Evolutionary conservation across 2,888 invertebrate species (phyloP).

Genomic region (Eustalomyia histrio): DNA sequence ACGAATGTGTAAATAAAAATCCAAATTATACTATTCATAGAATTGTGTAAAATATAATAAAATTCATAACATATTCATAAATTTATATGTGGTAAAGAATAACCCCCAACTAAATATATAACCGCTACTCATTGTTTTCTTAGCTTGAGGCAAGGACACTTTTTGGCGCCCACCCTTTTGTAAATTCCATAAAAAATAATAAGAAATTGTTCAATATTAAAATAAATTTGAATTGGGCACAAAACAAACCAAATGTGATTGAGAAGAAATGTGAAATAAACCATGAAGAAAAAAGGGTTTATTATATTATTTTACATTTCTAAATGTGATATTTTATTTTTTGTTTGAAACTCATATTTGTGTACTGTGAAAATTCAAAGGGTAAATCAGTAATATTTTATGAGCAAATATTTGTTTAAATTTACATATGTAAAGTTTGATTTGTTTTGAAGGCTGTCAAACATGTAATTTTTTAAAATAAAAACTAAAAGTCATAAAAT

Average conservation of each 20-base stretch:
- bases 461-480: slow-evolving; percentile 8
- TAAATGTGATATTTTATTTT: slow-evolving; percentile 12
- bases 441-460: slow-evolving; percentile 42
- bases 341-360: slow-evolving; percentile 2
- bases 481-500: neutral
- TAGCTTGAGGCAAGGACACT: slow-evolving; percentile 61
- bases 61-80: slow-evolving; percentile 59
- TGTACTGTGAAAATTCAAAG: slow-evolving; percentile 2
- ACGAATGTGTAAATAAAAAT: neutral
- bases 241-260: slow-evolving; percentile 31
- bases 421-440: slow-evolving; percentile 33
- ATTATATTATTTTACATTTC: slow-evolving; percentile 36
- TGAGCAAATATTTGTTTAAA: slow-evolving; percentile 35
- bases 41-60: slow-evolving; percentile 49
- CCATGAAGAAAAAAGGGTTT: slow-evolving; percentile 46
- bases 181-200: slow-evolving; percentile 2
- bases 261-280: slow-evolving; percentile 11
- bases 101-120: slow-evolving; percentile 43
- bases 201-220: slow-evolving; percentile 52
- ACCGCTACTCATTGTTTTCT: slow-evolving; percentile 57
- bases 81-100: slow-evolving; percentile 46
- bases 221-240: slow-evolving; percentile 35
- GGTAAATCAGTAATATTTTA: slow-evolving; percentile 12
- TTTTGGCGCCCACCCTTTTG: slow-evolving; percentile 11
- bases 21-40: slow-evolving; percentile 57